phyloP scores from a whole-genome alignment of 2,888 invertebrate genomes.

The Tillus elongatus region DNA sequence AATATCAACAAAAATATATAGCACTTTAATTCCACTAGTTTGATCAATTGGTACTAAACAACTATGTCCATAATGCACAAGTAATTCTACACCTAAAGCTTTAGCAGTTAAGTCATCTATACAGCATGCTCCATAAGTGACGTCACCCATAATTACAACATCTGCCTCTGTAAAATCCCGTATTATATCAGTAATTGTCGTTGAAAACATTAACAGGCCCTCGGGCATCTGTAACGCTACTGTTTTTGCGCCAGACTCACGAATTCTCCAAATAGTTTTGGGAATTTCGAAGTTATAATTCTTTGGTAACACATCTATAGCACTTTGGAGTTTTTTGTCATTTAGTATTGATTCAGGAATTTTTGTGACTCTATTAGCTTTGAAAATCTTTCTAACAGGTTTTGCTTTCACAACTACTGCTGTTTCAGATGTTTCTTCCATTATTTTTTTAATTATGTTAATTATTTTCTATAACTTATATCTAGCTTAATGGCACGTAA shows the following conservation, averaged over 20 bases:
- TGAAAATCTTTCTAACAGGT: constrained; percentile 70
- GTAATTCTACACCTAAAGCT: constrained; percentile 78
- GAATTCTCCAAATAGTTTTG: constrained; percentile 95
- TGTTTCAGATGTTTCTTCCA: constrained; percentile 32
- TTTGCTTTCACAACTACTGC: constrained; percentile 68
- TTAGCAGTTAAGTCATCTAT: constrained; percentile 93
- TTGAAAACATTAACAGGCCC: constrained; percentile 86
- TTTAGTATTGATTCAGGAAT: constrained; percentile 72
- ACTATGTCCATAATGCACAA: constrained; percentile 97
- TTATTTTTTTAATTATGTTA: constrained; percentile 12
- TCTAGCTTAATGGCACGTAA: too few relatives aligned
- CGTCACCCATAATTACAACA: constrained; percentile 95
- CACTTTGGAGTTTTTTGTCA: constrained; percentile 62
- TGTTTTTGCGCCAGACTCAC: constrained; percentile 69
- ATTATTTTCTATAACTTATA: too few relatives aligned
- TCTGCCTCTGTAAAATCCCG: constrained; percentile 79
- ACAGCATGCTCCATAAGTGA: constrained; percentile 98
- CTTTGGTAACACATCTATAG: constrained; percentile 66
- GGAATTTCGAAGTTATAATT: constrained; percentile 98
- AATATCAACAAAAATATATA: constrained; percentile 98
- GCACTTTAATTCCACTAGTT: constrained; percentile 75
- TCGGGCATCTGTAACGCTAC: constrained; percentile 97
- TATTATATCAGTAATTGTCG: constrained; percentile 87
- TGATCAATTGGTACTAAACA: constrained; percentile 87
- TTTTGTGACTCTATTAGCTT: constrained; percentile 66